Base-by-base conservation (phyloP, 2,888 invertebrate genomes). In the Synergus laeviventris region DNA sequence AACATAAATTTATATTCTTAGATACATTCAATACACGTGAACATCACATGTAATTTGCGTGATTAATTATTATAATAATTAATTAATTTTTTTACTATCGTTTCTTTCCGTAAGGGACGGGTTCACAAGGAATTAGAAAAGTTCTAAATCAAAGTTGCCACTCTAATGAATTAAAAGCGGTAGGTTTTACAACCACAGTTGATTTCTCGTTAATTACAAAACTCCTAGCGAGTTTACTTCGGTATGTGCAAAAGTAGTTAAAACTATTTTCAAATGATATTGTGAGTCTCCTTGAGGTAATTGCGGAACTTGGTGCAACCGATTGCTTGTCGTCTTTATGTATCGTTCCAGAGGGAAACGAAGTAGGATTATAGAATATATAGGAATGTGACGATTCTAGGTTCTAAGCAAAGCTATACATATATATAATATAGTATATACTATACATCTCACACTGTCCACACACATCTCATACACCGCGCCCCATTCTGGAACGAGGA, bases 401-500 rank as follows among this genome's bases (percentile, higher is more conserved):
- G n/a, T 62, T 62, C 38, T 66, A 42, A 49, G 70, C 59, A 24
- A 70, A 70, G 16, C 66, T 56, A 56, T 56, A 56, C 9, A 42
- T 7, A 36, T 36, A 36, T 7, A 7, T 36, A n/a, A n/a, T n/a
- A n/a, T n/a, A n/a, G n/a, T n/a, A 49, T 8, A 66, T 16, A 62
- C 14, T 21, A 24, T 24, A 70, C 66, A 70, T n/a, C 66, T 70
- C 24, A 70, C 31, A 70, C n/a, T n/a, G n/a, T n/a, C n/a, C n/a
- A n/a, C n/a, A n/a, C n/a, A n/a, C n/a, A n/a, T n/a, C n/a, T n/a
- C n/a, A n/a, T n/a, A n/a, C n/a, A n/a, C 49, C 70, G 45, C 49
- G 70, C 70, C 70, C 70, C 70, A 49, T 70, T 70, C 49, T 70
- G 70, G 18, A 70, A 70, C 70, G 70, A 49, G 70, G 49, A 70